phyloP scores from a whole-genome alignment of 2,113 vertebrate species.

The Gadus macrocephalus region DNA sequence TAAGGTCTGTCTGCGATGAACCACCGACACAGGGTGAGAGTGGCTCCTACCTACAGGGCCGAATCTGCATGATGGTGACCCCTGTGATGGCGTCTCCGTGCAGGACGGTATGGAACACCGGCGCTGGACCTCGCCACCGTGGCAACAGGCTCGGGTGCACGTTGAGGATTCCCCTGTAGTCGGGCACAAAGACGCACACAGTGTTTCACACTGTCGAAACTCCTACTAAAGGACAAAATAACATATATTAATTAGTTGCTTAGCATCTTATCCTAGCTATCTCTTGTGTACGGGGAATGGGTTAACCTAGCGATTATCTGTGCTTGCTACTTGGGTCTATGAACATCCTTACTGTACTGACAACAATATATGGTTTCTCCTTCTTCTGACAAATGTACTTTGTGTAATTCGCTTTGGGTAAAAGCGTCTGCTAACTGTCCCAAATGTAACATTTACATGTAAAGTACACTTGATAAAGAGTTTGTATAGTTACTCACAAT shows the following conservation, averaged over 20 bases:
- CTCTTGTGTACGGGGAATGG: too few relatives aligned
- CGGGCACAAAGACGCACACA: neutral
- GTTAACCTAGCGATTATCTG: too few relatives aligned
- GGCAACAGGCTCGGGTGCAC: conserved; percentile 93
- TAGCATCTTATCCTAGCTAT: too few relatives aligned
- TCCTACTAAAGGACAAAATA: neutral
- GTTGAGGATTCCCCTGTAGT: conserved; percentile 85
- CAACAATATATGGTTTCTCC: too few relatives aligned
- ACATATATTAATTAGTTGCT: too few relatives aligned
- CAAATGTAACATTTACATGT: neutral
- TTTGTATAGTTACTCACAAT: conserved; percentile 73
- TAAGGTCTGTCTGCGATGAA: neutral
- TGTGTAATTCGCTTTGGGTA: too few relatives aligned
- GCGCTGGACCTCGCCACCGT: conserved; percentile 90
- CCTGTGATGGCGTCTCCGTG: conserved; percentile 83
- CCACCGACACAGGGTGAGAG: neutral
- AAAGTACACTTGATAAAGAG: neutral
- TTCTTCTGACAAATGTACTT: too few relatives aligned
- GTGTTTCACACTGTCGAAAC: neutral
- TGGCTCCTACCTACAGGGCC: conserved; percentile 77
- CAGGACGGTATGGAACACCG: conserved; percentile 85
- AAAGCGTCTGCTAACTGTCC: neutral
- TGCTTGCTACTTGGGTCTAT: too few relatives aligned
- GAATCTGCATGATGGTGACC: conserved; percentile 93
- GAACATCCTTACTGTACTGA: too few relatives aligned